Base-by-base conservation (phyloP, 2,888 invertebrate species). In the Empis stercorea region DNA sequence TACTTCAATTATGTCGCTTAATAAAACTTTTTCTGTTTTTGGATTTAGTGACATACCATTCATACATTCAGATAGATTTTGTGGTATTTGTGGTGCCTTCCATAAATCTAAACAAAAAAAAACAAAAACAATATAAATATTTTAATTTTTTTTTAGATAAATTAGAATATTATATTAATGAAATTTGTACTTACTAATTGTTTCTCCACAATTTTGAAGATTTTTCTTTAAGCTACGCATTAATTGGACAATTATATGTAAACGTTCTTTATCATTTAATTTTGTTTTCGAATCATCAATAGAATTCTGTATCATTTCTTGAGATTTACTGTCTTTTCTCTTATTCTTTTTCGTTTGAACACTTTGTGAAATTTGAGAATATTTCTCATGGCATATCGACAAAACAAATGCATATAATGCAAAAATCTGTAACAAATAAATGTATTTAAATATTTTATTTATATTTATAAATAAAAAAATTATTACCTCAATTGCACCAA, bases 401-500 rank as follows among this genome's bases (percentile, higher is more conserved):
- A 70, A 51, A 11, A 68, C 57, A 49, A 70, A 70, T 43, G 68
- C 65, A 53, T 64, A 66, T 4, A 69, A 54, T 13, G 69, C 65
- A 10, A 69, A 52, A 46, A 69, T 67, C 69, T 70, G 45, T 17
- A 53, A 49, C 45, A 44, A 49, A 39, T 44, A 13, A 10, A 47
- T 10, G 11, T 32, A 40, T 38, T 37, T 1, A 42, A 37, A 27
- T n/a, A 13, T 32, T 32, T 32, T 13, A 13, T 32, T 13, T n/a
- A 34, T 10, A 34, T n/a, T n/a, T 32, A 32, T 5, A 32, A 34
- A 10, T 34, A 34, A 13, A 17, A 20, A 16, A 46, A 13, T 10
- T n/a, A 34, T 34, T 30, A 81, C 82, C 74, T 83, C 82, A 50
- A 80, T 66, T 57, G 73, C 74, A 58, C 78, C 76, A 15, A 78